Conservation (phyloP, 2,888 invertebrate genomes). For the Neoitamus cyanurus region DNA sequence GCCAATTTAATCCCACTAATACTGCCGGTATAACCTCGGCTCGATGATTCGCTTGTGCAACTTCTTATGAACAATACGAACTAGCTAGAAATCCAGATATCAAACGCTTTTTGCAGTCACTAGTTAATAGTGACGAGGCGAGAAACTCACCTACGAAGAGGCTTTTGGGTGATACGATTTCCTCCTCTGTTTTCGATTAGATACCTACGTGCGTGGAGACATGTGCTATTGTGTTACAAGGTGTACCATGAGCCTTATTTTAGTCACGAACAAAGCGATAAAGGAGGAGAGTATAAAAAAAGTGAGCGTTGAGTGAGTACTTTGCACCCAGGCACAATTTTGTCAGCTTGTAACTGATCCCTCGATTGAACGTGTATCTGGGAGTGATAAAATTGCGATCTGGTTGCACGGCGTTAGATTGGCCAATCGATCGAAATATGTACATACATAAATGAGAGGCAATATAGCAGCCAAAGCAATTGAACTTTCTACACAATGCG, state of each 20-base stretch:
- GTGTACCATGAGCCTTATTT: background rate
- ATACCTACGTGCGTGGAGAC: background rate
- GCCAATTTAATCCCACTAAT: background rate
- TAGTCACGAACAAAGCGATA: background rate
- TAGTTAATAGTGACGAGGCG: background rate
- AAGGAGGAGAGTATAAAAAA: background rate
- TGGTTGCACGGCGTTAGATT: constrained; percentile 26
- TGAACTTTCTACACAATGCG: constrained; percentile 22
- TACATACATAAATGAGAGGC: background rate
- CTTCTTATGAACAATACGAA: background rate
- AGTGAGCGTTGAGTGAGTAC: background rate
- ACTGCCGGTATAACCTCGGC: background rate
- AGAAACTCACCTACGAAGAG: background rate
- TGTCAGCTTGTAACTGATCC: constrained; percentile 7
- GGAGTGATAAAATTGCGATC: constrained; percentile 15
- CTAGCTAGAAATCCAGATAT: background rate
- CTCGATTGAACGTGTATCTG: background rate
- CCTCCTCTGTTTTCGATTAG: background rate
- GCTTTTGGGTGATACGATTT: background rate
- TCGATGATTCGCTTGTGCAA: background rate
- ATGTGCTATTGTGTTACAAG: background rate
- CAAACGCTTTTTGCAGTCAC: background rate
- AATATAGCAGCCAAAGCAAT: background rate
- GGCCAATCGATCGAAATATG: constrained; percentile 21
- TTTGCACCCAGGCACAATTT: background rate